These are phyloP conservation scores for Epinotia ramella DNA, from an alignment of 2,888 invertebrate species.

Conservation along the genomic window DNA sequence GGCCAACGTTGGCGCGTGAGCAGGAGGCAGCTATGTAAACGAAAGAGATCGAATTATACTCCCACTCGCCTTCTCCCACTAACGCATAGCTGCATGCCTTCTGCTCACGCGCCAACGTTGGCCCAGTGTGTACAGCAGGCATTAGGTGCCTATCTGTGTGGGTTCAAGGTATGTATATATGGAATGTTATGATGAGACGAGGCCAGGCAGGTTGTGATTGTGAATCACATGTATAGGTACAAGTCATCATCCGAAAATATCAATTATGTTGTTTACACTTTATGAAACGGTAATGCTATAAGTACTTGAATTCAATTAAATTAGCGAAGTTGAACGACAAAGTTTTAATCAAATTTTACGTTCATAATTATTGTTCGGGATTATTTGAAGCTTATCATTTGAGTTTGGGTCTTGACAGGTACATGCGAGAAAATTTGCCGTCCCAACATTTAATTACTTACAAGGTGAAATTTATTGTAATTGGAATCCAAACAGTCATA, in stretches of 20 bases:
- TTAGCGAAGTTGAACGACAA: slow-evolving; percentile 26
- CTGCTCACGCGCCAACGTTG: too few species aligned
- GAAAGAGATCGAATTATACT: too few species aligned
- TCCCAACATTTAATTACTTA: not conserved
- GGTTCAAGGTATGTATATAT: too few species aligned
- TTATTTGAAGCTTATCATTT: slow-evolving; percentile 40
- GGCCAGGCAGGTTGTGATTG: not conserved
- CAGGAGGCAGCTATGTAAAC: too few species aligned
- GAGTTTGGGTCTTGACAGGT: slow-evolving; percentile 15
- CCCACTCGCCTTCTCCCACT: too few species aligned
- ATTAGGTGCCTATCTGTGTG: too few species aligned
- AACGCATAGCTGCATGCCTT: too few species aligned
- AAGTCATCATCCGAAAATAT: slow-evolving; percentile 8
- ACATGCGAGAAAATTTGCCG: not conserved
- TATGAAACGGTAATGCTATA: not conserved
- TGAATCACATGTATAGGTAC: not conserved
- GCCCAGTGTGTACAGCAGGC: too few species aligned
- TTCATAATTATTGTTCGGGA: slow-evolving; percentile 35
- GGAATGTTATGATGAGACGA: not conserved
- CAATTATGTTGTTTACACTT: slow-evolving; percentile 18
- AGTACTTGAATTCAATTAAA: slow-evolving; percentile 14
- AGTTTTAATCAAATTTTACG: slow-evolving; percentile 40
- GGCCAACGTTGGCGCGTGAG: too few species aligned
- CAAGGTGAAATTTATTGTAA: not conserved
- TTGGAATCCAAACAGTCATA: not conserved